Evolutionary conservation across 2,888 invertebrate species (phyloP).

Genomic region (Drosophila quinaria): DNA sequence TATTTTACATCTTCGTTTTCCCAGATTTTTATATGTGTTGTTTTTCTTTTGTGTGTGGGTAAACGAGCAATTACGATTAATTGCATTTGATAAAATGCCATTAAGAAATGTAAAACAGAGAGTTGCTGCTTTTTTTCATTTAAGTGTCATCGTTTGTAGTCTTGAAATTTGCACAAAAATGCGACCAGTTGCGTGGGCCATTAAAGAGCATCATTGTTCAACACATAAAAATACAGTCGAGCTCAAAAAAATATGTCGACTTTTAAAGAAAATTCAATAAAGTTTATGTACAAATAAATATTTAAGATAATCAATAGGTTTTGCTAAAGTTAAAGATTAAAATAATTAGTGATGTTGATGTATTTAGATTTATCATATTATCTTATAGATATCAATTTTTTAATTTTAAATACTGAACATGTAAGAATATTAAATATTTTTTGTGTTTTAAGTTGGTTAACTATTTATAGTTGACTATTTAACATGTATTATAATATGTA

Average conservation of each 20-base stretch:
- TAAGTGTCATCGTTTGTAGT: slow-evolving; percentile 28
- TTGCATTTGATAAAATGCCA: slow-evolving; percentile 73
- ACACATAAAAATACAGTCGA: slow-evolving; percentile 1
- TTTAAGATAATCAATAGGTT: neutral
- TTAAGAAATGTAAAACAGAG: slow-evolving; percentile 60
- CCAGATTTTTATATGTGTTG: slow-evolving; percentile 40
- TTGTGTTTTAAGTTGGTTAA: too few relatives aligned
- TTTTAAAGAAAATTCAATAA: neutral
- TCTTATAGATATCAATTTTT: too few relatives aligned
- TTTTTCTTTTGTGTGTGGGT: slow-evolving; percentile 38
- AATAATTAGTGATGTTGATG: too few relatives aligned
- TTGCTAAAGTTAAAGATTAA: neutral
- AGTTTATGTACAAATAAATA: neutral
- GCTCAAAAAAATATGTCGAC: slow-evolving; percentile 4
- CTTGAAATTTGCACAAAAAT: slow-evolving; percentile 43
- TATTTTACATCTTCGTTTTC: slow-evolving; percentile 26
- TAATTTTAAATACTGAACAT: too few relatives aligned
- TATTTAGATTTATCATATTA: too few relatives aligned
- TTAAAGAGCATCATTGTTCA: slow-evolving; percentile 18
- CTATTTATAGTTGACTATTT: too few relatives aligned
- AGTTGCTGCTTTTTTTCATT: slow-evolving; percentile 30
- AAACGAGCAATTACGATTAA: slow-evolving; percentile 77
- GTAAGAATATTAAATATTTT: too few relatives aligned
- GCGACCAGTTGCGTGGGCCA: slow-evolving; percentile 41
- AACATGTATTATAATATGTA: too few relatives aligned